A percentile compares a stretch with the other conserved stretches of the same genome.
These are phyloP conservation scores for Brachionus sp. DNA, from an alignment of 1,140 invertebrate species.

Conservation along the genomic window DNA sequence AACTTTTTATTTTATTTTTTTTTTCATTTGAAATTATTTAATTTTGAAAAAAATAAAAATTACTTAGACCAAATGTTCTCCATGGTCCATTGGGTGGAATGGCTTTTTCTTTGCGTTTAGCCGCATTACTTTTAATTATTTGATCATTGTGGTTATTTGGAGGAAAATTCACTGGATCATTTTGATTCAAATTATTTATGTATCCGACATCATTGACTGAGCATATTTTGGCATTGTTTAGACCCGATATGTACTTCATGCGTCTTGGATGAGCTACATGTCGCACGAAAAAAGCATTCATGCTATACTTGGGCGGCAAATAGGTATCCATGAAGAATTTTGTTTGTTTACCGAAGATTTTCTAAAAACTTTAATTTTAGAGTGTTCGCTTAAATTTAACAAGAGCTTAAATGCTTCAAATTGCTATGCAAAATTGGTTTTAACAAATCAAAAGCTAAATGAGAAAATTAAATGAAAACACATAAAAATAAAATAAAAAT, in stretches of 20 bases:
- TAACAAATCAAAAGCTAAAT: neutral
- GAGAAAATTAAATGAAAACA: neutral
- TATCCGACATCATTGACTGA: conserved; percentile 57
- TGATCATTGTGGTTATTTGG: conserved; percentile 54
- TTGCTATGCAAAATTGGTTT: neutral
- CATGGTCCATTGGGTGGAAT: conserved; percentile 49
- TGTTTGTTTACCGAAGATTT: neutral
- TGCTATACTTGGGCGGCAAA: conserved; percentile 50
- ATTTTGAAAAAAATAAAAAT: conserved; percentile 45
- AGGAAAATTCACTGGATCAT: conserved; percentile 51
- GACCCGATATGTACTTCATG: conserved; percentile 58
- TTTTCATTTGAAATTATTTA: neutral
- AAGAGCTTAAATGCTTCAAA: conserved; percentile 12
- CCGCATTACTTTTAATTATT: conserved; percentile 49
- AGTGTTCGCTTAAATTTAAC: neutral
- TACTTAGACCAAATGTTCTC: conserved; percentile 52
- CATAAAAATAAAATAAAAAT: neutral
- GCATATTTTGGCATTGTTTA: conserved; percentile 57
- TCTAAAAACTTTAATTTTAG: neutral
- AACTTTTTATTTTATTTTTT: neutral
- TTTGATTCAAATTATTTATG: conserved; percentile 52
- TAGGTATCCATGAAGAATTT: conserved; percentile 25
- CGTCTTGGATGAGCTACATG: conserved; percentile 57
- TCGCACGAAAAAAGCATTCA: conserved; percentile 58
- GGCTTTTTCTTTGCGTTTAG: conserved; percentile 51